Conservation (phyloP, 2,113 vertebrate species). For the Craseonycteris thonglongyai region DNA sequence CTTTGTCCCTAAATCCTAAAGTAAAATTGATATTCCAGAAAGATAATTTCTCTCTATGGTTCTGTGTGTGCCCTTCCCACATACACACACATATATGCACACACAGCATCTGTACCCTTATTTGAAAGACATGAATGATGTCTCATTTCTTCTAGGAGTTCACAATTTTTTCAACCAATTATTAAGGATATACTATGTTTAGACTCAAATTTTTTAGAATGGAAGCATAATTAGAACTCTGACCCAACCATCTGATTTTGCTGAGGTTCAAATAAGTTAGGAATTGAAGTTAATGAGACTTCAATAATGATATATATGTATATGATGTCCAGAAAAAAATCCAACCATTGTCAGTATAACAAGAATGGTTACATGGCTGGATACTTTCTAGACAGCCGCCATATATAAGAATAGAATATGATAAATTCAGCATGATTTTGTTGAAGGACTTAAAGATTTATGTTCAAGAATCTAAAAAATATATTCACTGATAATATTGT, state of each 20-base stretch:
- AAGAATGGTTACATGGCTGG: no score
- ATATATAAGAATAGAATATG: not conserved
- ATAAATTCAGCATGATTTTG: not conserved
- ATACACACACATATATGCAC: not conserved
- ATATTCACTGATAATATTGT: not conserved
- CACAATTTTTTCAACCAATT: not conserved
- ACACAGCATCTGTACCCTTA: not conserved
- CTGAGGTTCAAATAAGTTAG: not conserved
- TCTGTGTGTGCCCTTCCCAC: not conserved
- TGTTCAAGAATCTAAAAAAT: not conserved
- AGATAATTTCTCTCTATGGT: not conserved
- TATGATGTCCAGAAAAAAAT: no score
- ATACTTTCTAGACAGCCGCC: no score
- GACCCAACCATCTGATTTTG: not conserved
- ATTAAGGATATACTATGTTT: not conserved
- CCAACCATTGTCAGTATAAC: no score
- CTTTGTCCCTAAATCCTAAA: not conserved
- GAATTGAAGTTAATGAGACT: not conserved
- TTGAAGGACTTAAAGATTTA: not conserved
- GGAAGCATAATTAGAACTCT: not conserved
- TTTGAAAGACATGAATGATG: not conserved
- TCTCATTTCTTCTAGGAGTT: not conserved
- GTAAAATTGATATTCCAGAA: not conserved
- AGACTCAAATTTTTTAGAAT: not conserved
- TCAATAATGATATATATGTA: not conserved